phyloP scores from a whole-genome alignment of 1,140 invertebrate species.

The Helicoverpa zea region DNA sequence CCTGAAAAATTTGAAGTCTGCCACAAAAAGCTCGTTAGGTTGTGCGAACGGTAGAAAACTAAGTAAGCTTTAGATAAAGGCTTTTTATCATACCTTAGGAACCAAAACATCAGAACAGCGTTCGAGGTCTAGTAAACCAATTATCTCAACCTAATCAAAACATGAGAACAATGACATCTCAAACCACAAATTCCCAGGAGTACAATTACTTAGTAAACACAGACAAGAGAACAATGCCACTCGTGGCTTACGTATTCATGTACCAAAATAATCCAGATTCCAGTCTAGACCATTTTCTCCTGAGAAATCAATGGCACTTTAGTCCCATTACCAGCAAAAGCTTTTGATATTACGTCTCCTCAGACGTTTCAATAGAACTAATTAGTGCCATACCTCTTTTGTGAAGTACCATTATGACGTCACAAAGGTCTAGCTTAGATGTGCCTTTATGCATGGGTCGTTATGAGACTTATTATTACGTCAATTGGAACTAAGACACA shows the following conservation, averaged over 20 bases:
- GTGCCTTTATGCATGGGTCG: slow-evolving; percentile 4
- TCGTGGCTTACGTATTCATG: background rate
- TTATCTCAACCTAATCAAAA: too few relatives aligned
- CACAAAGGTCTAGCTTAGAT: background rate
- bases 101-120: too few relatives aligned
- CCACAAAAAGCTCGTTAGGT: too few relatives aligned
- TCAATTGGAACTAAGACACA: slow-evolving; percentile 18
- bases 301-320: background rate
- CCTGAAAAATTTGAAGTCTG: too few relatives aligned
- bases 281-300: background rate
- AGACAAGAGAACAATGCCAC: background rate
- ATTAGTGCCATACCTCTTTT: background rate
- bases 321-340: background rate
- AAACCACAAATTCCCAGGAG: background rate
- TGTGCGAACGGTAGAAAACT: too few relatives aligned
- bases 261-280: background rate
- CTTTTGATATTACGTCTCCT: background rate
- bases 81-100: too few relatives aligned
- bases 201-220: background rate
- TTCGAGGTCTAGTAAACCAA: too few relatives aligned
- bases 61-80: too few relatives aligned
- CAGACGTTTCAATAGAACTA: slow-evolving; percentile 3
- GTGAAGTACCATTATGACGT: slow-evolving; percentile 1
- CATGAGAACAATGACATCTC: too few relatives aligned
- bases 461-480: slow-evolving; percentile 19